phyloP scores from a whole-genome alignment of 2,113 vertebrate species.

The Chinchilla lanigera region DNA sequence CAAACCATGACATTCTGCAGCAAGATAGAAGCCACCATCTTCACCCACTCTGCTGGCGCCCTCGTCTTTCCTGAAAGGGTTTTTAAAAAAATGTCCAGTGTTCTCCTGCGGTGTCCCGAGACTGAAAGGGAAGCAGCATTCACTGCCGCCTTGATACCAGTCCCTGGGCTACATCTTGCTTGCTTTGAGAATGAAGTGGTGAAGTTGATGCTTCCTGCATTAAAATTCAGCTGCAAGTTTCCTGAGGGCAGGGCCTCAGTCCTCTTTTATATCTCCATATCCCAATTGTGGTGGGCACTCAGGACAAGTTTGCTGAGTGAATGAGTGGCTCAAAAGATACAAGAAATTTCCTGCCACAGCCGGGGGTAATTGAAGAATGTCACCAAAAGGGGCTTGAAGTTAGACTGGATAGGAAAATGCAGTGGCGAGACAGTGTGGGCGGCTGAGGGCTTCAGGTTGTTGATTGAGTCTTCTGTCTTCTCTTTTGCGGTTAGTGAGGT shows the following conservation, averaged over 20 bases:
- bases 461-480: too few species aligned
- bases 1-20: conserved; percentile 49
- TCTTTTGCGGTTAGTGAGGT: neutral
- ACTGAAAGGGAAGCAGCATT: neutral
- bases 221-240: conserved; percentile 12
- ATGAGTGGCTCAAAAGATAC: neutral
- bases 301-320: conserved; percentile 22
- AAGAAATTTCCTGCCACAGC: neutral
- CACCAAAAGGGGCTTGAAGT: neutral
- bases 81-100: conserved; percentile 61
- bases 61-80: conserved; percentile 48
- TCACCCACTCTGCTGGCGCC: conserved; percentile 50
- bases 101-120: neutral
- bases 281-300: neutral
- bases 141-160: neutral
- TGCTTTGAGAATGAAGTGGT: neutral
- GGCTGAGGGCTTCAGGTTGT: neutral
- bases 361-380: neutral
- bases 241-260: neutral
- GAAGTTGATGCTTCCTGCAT: neutral
- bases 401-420: neutral
- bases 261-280: neutral
- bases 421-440: neutral
- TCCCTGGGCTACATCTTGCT: neutral
- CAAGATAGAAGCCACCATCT: conserved; percentile 60